These are phyloP conservation scores for Celastrina argiolus DNA, from an alignment of 2,888 invertebrate genomes.

Conservation along the genomic window DNA sequence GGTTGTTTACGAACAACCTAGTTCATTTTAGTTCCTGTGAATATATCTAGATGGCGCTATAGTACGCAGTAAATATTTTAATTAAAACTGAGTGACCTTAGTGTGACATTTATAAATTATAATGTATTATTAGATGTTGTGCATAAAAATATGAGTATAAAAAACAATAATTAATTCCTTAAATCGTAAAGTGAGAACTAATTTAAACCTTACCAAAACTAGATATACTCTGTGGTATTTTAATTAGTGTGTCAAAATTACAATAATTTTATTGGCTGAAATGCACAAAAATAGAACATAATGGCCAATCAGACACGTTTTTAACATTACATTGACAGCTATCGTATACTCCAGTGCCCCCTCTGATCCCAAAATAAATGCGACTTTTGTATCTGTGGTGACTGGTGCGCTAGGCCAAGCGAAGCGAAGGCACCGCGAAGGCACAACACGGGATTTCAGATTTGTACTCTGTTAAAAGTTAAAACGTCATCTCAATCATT, in stretches of 20 bases:
- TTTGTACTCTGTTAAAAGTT: conserved; percentile 58
- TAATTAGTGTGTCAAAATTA: not conserved
- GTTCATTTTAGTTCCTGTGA: too few relatives aligned
- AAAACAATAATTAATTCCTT: too few relatives aligned
- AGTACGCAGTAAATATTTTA: too few relatives aligned
- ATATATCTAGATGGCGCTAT: too few relatives aligned
- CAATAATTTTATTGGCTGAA: not conserved
- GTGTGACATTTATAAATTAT: too few relatives aligned
- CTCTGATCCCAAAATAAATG: not conserved
- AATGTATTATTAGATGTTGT: too few relatives aligned
- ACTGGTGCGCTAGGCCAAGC: conserved; percentile 50
- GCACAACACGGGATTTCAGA: conserved; percentile 66
- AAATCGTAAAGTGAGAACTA: too few relatives aligned
- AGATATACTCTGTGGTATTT: not conserved
- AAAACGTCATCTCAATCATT: conserved; percentile 68
- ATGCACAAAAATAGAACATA: not conserved
- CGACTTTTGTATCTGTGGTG: conserved; percentile 15
- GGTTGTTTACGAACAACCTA: too few relatives aligned
- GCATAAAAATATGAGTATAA: too few relatives aligned
- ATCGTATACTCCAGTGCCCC: not conserved
- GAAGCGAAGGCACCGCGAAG: conserved; percentile 49
- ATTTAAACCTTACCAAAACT: too few relatives aligned
- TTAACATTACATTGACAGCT: not conserved
- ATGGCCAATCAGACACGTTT: not conserved
- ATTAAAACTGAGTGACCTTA: too few relatives aligned